These are phyloP conservation scores for Micrasema longulum DNA, from an alignment of 1,140 invertebrate species.

Conservation along the genomic window DNA sequence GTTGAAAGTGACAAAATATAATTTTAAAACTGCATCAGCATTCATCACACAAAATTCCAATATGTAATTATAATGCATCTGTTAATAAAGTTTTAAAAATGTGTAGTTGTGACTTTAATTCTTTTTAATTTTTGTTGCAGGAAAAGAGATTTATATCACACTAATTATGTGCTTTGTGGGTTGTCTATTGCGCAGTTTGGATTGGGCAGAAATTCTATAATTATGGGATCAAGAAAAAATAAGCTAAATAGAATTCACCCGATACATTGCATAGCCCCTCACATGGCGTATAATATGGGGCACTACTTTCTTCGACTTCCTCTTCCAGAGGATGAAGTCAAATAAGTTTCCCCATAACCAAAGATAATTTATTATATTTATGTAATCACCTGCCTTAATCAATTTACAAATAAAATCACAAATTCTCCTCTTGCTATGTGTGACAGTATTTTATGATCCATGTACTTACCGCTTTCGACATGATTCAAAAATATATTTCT, in stretches of 20 bases:
- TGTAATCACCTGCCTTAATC: slow-evolving; percentile 14
- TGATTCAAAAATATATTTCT: slow-evolving; percentile 4
- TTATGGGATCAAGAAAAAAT: slow-evolving; percentile 61
- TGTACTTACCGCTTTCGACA: neutral
- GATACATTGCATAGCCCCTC: slow-evolving; percentile 64
- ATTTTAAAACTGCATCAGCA: no score
- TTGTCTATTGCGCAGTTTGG: slow-evolving; percentile 93
- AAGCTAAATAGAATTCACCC: slow-evolving; percentile 65
- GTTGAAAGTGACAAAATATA: no score
- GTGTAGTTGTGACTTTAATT: no score
- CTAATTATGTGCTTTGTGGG: slow-evolving; percentile 96
- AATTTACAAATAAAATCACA: neutral
- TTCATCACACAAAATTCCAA: no score
- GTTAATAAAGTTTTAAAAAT: no score
- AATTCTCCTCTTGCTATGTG: no score
- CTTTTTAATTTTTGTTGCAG: slow-evolving; percentile 77
- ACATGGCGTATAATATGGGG: slow-evolving; percentile 63
- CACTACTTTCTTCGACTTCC: slow-evolving; percentile 57
- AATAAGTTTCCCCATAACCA: slow-evolving; percentile 9
- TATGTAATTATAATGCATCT: no score
- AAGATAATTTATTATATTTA: slow-evolving; percentile 13
- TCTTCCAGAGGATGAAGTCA: slow-evolving; percentile 5
- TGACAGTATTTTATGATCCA: slow-evolving; percentile 2
- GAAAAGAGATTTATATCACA: slow-evolving; percentile 93
- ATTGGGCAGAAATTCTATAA: slow-evolving; percentile 63